Conservation (phyloP, 2,888 invertebrate genomes). For the Osedax frankpressi region DNA sequence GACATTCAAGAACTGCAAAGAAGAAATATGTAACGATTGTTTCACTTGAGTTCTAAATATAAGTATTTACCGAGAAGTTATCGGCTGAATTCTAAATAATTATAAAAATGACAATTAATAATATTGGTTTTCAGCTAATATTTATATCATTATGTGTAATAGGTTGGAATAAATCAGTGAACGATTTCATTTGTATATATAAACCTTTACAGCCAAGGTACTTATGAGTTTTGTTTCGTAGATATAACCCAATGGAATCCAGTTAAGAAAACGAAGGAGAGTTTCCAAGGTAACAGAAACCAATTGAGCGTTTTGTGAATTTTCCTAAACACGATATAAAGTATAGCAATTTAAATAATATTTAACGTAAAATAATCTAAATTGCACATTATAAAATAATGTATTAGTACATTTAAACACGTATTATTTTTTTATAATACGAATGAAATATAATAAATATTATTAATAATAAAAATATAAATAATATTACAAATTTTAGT, state of each 20-base stretch:
- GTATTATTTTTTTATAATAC: neutral
- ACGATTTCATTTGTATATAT: too few species aligned
- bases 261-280: conserved; percentile 84
- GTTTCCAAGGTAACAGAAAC: conserved; percentile 93
- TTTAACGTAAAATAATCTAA: too few species aligned
- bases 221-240: conserved; percentile 94
- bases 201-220: conserved; percentile 76
- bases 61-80: conserved; percentile 4
- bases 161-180: too few species aligned
- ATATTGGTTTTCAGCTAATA: too few species aligned
- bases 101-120: neutral
- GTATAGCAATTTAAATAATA: too few species aligned
- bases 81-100: conserved; percentile 12
- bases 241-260: conserved; percentile 99
- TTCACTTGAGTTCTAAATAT: neutral
- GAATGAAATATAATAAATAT: neutral
- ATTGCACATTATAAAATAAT: conserved; percentile 3
- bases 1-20: conserved; percentile 73
- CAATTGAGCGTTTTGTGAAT: conserved; percentile 87
- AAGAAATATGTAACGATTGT: conserved; percentile 24
- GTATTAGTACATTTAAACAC: neutral
- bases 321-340: conserved; percentile 58
- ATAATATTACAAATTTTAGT: conserved; percentile 8
- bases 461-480: neutral
- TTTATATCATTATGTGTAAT: too few species aligned